Evolutionary conservation across 2,113 vertebrate genomes (phyloP).

Genomic region (Sylvia atricapilla): DNA sequence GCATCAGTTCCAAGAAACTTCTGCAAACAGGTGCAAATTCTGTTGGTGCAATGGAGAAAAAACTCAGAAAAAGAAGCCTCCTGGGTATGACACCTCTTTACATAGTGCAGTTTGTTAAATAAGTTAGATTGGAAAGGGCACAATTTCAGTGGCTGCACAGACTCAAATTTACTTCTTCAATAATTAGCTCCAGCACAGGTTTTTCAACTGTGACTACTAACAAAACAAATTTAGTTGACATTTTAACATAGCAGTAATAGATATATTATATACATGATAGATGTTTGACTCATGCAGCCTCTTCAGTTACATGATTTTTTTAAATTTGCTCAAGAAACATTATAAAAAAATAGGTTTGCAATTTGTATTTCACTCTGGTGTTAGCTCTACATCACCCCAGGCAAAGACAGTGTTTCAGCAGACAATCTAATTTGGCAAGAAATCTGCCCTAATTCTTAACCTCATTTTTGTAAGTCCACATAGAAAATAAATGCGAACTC

Average conservation of each 20-base stretch:
- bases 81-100: neutral
- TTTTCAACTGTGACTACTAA: slow-evolving; percentile 38
- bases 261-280: neutral
- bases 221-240: slow-evolving; percentile 12
- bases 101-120: neutral
- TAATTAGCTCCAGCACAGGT: neutral
- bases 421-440: slow-evolving; percentile 42
- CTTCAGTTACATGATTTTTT: neutral
- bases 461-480: slow-evolving; percentile 27
- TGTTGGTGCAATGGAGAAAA: slow-evolving; percentile 9
- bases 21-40: slow-evolving; percentile 7
- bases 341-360: slow-evolving; percentile 68
- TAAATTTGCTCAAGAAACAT: slow-evolving; percentile 34
- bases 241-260: neutral
- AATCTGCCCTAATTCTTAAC: slow-evolving; percentile 41
- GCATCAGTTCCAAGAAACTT: slow-evolving; percentile 4
- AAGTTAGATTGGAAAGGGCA: slow-evolving; percentile 31
- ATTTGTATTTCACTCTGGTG: slow-evolving; percentile 43
- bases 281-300: slow-evolving; percentile 16
- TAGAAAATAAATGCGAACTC: slow-evolving; percentile 48
- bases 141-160: neutral
- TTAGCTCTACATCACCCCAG: slow-evolving; percentile 4
- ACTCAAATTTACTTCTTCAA: neutral
- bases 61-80: neutral
- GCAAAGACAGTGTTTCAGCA: slow-evolving; percentile 32